Evolutionary conservation across 2,888 invertebrate genomes (phyloP).

Genomic region (Amblyteles armatorius): DNA sequence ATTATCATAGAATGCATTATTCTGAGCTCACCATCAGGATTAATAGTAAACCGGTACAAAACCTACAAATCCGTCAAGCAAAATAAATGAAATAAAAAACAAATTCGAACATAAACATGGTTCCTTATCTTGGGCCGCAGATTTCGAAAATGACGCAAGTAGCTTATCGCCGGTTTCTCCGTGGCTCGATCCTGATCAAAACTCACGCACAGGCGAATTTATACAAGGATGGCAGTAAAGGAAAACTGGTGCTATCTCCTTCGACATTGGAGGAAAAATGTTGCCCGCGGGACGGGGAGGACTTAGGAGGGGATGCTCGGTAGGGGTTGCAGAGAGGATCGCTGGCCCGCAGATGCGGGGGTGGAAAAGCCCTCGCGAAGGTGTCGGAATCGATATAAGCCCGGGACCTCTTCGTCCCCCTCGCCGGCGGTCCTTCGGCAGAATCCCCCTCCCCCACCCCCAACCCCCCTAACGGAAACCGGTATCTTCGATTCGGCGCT

Average conservation of each 20-base stretch:
- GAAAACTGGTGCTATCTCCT: constrained; percentile 35
- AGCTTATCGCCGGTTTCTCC: constrained; percentile 27
- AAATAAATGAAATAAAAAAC: no score
- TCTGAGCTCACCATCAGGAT: no score
- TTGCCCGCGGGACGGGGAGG: constrained; percentile 43
- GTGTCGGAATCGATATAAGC: constrained; percentile 66
- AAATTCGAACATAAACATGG: not conserved
- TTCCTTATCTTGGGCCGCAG: not conserved
- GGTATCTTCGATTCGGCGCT: constrained; percentile 27
- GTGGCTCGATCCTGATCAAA: constrained; percentile 51
- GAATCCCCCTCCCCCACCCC: not conserved
- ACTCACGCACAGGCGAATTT: constrained; percentile 48
- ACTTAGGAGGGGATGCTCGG: not conserved
- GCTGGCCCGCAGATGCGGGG: not conserved
- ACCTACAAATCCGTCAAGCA: not conserved
- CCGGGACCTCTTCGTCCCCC: constrained; percentile 46
- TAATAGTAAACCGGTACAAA: no score
- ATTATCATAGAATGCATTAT: no score
- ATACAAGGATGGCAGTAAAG: constrained; percentile 49
- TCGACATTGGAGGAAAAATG: constrained; percentile 47
- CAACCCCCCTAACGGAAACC: not conserved
- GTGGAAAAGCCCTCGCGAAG: constrained; percentile 43
- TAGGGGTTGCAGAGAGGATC: constrained; percentile 29
- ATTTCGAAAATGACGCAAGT: constrained; percentile 10
- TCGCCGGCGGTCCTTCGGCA: not conserved